phyloP scores from a whole-genome alignment of 2,888 invertebrate species.

The Sympetrum striolatum region DNA sequence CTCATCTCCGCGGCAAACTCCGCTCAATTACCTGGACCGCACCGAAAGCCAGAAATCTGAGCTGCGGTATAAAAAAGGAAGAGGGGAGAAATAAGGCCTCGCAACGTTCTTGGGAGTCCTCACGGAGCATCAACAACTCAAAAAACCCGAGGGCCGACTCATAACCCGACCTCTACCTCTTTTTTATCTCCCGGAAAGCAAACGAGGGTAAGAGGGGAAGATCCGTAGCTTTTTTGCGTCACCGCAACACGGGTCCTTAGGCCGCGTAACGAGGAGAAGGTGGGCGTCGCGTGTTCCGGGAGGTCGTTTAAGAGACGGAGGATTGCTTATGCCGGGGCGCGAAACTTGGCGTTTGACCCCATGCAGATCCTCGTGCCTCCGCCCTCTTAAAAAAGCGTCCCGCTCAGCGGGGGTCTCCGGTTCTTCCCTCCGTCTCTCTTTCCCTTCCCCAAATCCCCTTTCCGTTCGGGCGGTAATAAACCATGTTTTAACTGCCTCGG shows the following conservation, averaged over 20 bases:
- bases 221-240: background rate
- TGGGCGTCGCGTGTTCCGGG: background rate
- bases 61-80: background rate
- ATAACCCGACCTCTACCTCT: background rate
- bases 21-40: background rate
- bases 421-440: background rate
- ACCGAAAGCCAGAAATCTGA: background rate
- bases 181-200: background rate
- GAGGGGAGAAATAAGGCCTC: background rate
- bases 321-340: background rate
- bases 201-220: background rate
- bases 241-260: background rate
- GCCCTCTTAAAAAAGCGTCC: background rate
- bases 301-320: background rate
- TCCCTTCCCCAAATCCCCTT: background rate
- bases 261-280: background rate
- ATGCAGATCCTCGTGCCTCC: background rate
- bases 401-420: background rate
- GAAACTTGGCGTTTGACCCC: background rate
- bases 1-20: background rate
- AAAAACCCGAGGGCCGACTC: background rate
- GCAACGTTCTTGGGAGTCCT: background rate
- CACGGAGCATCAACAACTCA: background rate
- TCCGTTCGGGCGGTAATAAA: background rate
- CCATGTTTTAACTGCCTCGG: conserved; percentile 3